Conservation (phyloP, 35 echinoderm and acorn worm species). For the Stichopus chloronotus region DNA sequence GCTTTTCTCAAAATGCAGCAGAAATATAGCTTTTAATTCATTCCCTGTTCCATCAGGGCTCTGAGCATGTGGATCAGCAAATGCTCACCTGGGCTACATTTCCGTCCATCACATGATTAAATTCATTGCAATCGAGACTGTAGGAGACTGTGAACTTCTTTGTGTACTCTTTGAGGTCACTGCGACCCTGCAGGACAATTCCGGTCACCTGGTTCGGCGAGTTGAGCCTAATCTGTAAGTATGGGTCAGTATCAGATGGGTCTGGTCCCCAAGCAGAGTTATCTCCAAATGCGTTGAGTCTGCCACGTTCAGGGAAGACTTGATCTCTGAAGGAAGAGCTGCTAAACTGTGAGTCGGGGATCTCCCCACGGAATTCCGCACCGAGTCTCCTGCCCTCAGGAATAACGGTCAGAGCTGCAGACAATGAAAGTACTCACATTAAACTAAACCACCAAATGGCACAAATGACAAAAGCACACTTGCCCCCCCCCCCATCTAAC, state of each 20-base stretch:
- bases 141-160: slow-evolving; percentile 12
- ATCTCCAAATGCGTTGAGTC: neutral
- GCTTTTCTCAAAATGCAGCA: neutral
- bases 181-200: neutral
- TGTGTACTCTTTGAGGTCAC: neutral
- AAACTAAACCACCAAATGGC: no score
- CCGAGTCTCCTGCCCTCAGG: neutral
- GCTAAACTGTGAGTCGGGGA: neutral
- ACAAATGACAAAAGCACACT: no score
- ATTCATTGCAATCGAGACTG: neutral
- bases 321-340: neutral
- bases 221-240: neutral
- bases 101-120: neutral
- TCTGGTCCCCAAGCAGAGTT: slow-evolving; percentile 1
- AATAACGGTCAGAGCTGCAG: neutral
- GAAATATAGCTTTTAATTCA: neutral
- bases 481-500: no score
- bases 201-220: neutral
- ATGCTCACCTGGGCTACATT: neutral
- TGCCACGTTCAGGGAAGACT: neutral
- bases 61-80: no score
- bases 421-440: neutral
- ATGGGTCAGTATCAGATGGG: neutral
- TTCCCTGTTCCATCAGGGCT: neutral
- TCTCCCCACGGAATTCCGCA: neutral